Percentiles rank a stretch among this genome's conserved stretches.
Evolutionary conservation across 1,140 invertebrate species (phyloP).

Genomic region (Berghia stephanieae): DNA sequence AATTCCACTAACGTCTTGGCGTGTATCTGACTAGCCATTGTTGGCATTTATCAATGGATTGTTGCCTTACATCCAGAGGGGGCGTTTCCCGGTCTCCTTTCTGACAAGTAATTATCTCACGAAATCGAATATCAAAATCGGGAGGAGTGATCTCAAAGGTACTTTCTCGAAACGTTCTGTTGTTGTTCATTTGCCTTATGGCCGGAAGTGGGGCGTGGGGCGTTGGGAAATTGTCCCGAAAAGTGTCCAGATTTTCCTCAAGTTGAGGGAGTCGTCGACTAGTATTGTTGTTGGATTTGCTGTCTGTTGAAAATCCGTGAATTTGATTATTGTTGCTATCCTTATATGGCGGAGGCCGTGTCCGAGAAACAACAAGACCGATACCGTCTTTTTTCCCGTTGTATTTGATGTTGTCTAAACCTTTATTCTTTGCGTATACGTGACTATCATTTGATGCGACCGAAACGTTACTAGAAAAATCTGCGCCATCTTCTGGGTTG

Average conservation of each 20-base stretch:
- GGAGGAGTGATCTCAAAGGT: conserved; percentile 52
- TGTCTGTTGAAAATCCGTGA: not conserved
- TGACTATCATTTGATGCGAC: not conserved
- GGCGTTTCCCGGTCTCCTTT: conserved; percentile 38
- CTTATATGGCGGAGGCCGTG: not conserved
- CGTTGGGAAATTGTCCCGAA: not conserved
- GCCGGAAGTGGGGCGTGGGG: conserved; percentile 32
- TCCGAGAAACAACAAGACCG: not conserved
- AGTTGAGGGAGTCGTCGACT: conserved; percentile 5
- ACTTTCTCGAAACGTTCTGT: conserved; percentile 33
- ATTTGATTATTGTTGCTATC: not conserved
- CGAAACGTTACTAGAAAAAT: not conserved
- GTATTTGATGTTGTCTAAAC: no score
- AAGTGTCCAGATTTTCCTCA: not conserved
- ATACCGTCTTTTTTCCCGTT: no score
- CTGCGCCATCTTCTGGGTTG: not conserved
- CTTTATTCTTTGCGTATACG: not conserved
- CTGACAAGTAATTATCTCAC: conserved; percentile 41
- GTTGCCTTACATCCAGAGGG: conserved; percentile 41
- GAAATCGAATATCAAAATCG: conserved; percentile 50
- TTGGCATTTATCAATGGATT: conserved; percentile 35
- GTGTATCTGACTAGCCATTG: conserved; percentile 33
- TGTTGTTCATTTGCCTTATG: conserved; percentile 29
- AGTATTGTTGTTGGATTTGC: not conserved
- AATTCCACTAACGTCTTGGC: no score